These are phyloP conservation scores for Canis aureus DNA, from an alignment of 2,113 vertebrate genomes.

Conservation along the genomic window DNA sequence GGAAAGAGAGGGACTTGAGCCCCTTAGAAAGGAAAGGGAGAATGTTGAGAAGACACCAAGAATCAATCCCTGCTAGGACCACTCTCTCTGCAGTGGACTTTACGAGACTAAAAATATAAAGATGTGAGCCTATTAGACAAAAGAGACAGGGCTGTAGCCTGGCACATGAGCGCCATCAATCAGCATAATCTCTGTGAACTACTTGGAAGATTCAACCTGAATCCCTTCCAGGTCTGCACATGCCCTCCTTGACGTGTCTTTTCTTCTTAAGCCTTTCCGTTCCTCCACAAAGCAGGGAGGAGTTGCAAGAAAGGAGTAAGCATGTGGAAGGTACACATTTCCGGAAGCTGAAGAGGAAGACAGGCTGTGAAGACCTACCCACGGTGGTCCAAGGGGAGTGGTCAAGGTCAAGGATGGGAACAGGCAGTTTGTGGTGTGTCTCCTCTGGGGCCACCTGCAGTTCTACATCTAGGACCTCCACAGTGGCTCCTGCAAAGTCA, in stretches of 20 bases:
- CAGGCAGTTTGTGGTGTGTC: fast-evolving
- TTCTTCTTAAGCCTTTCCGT: background rate
- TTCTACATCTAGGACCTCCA: background rate
- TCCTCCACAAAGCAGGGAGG: background rate
- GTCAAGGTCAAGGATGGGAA: background rate
- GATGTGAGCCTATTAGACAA: background rate
- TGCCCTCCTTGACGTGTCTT: background rate
- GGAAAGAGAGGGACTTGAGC: background rate
- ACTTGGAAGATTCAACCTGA: background rate
- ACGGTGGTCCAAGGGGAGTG: background rate
- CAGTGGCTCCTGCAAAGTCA: background rate
- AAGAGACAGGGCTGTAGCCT: background rate
- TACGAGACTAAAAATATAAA: background rate
- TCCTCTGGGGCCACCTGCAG: background rate
- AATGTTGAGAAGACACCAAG: too few relatives aligned
- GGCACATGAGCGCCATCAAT: background rate
- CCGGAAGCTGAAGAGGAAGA: background rate
- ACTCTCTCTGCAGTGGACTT: background rate
- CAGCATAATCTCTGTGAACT: background rate
- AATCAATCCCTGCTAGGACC: background rate
- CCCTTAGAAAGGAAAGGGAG: background rate
- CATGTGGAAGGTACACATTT: too few relatives aligned
- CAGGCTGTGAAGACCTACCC: background rate
- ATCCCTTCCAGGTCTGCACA: background rate
- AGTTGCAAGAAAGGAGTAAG: background rate